These are phyloP conservation scores for Vandiemenella viatica DNA, from an alignment of 2,888 invertebrate genomes.

Conservation along the genomic window DNA sequence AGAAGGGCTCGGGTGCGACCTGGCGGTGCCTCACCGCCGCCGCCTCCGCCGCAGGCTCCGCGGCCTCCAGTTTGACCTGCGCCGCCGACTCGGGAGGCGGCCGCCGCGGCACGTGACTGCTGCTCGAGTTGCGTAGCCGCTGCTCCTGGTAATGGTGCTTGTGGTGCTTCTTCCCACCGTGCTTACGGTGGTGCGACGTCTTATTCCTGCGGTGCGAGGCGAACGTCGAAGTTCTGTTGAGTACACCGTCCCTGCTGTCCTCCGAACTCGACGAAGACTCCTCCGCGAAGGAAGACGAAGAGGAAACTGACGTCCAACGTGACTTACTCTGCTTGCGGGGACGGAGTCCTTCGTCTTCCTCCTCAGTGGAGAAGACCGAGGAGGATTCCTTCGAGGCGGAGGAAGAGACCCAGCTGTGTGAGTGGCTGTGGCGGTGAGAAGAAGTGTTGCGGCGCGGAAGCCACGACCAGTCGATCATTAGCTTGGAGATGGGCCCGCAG, in stretches of 20 bases:
- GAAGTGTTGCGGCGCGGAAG: background rate
- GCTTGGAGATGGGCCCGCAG: conserved; percentile 51
- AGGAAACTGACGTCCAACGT: too few species aligned
- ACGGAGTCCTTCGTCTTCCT: too few species aligned
- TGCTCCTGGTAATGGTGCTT: background rate
- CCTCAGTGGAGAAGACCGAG: too few species aligned
- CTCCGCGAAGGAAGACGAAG: too few species aligned
- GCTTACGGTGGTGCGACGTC: background rate
- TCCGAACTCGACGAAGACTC: too few species aligned
- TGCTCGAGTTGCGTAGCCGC: conserved; percentile 28
- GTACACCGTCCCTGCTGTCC: too few species aligned
- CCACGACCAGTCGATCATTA: conserved; percentile 46
- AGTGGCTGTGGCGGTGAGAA: background rate
- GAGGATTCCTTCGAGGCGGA: too few species aligned
- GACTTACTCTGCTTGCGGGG: too few species aligned
- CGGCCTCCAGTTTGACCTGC: background rate
- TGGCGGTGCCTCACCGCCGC: background rate
- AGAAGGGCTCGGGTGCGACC: conserved; percentile 22
- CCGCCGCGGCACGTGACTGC: too few species aligned
- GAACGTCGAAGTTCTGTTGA: too few species aligned
- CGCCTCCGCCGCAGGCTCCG: conserved; percentile 1
- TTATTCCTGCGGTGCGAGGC: too few species aligned
- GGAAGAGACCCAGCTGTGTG: too few species aligned
- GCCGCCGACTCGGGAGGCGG: conserved; percentile 26
- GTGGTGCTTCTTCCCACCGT: background rate